Evolutionary conservation across 1,140 invertebrate genomes (phyloP).

Genomic region (Homarus americanus): DNA sequence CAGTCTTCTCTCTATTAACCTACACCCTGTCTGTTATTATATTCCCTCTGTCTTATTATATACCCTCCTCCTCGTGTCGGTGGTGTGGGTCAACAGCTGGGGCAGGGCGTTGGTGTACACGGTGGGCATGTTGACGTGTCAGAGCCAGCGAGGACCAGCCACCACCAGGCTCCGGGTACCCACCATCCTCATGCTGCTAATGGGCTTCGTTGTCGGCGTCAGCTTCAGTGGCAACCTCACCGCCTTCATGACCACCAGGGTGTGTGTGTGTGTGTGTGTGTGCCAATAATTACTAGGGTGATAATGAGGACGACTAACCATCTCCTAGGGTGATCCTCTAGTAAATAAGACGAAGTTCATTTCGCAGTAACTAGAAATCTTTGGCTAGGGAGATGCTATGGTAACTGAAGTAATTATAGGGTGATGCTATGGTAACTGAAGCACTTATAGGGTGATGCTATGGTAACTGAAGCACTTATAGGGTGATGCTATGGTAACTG

Average conservation of each 20-base stretch:
- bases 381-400: no score
- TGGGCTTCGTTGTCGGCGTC: constrained; percentile 6
- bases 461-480: no score
- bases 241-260: no score
- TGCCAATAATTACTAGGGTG: neutral
- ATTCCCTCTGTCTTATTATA: neutral
- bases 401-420: no score
- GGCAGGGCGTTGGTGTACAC: neutral
- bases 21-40: neutral
- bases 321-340: neutral
- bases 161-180: constrained; percentile 18
- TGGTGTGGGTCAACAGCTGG: neutral
- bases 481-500: no score
- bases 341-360: no score
- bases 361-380: no score
- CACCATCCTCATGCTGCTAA: neutral
- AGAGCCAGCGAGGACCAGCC: neutral
- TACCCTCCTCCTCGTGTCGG: neutral
- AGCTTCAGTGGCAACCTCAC: constrained; percentile 44
- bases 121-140: neutral
- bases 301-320: neutral
- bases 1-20: neutral
- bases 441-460: no score
- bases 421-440: no score
- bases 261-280: no score